phyloP scores from a whole-genome alignment of 1,140 invertebrate genomes.

The Hycleus phaleratus region DNA sequence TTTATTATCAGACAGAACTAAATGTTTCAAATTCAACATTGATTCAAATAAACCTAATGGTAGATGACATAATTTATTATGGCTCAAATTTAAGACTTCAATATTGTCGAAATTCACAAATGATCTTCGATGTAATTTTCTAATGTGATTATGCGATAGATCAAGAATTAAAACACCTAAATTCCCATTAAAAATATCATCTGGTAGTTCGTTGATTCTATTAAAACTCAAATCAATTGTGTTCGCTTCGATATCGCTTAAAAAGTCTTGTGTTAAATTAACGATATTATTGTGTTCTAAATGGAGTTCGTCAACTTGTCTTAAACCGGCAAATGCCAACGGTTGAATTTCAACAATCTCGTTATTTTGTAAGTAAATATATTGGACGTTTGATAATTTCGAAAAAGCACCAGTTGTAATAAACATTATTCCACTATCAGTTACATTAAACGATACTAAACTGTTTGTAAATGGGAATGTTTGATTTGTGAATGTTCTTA shows the following conservation, averaged over 20 bases:
- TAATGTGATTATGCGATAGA: conserved; percentile 29
- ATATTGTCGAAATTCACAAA: conserved; percentile 26
- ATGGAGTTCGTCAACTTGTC: conserved; percentile 28
- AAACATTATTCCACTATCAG: conserved; percentile 23
- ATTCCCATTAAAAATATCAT: conserved; percentile 25
- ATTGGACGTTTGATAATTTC: conserved; percentile 24
- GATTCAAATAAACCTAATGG: conserved; percentile 32
- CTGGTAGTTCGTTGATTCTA: conserved; percentile 23
- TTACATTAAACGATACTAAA: conserved; percentile 28
- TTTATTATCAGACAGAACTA: conserved; percentile 33
- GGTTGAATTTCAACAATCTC: conserved; percentile 18
- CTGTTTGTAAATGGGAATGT: conserved; percentile 28
- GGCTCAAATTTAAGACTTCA: conserved; percentile 31
- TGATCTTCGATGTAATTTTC: conserved; percentile 23
- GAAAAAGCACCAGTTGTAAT: conserved; percentile 25
- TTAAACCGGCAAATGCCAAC: conserved; percentile 30
- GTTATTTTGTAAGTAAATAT: conserved; percentile 31
- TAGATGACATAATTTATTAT: conserved; percentile 30
- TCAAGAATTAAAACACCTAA: conserved; percentile 24
- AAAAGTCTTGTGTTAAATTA: conserved; percentile 23
- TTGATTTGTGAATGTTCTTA: conserved; percentile 23
- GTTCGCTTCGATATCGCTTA: conserved; percentile 26
- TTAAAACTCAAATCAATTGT: conserved; percentile 28
- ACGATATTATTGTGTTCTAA: conserved; percentile 30
- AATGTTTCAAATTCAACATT: conserved; percentile 18